A percentile compares a stretch with the other conserved stretches of the same genome.
These are phyloP conservation scores for Andrena marginata DNA, from an alignment of 2,888 invertebrate species.

Conservation along the genomic window DNA sequence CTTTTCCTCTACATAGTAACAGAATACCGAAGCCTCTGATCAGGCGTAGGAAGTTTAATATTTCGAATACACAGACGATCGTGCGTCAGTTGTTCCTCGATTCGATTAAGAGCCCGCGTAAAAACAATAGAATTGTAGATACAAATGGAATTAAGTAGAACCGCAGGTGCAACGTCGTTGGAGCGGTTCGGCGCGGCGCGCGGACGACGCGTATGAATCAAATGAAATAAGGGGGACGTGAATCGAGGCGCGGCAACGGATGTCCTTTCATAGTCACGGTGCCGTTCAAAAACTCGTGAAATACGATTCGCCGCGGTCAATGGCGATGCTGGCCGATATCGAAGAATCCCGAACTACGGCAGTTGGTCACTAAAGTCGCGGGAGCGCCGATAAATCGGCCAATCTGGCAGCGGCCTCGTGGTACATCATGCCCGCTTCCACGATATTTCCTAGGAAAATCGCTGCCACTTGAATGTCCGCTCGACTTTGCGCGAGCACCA, in stretches of 20 bases:
- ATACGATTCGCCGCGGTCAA: constrained; percentile 56
- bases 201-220: constrained; percentile 42
- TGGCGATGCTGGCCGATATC: constrained; percentile 51
- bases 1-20: no score
- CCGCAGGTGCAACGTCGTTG: neutral
- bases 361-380: constrained; percentile 30
- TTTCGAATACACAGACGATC: no score
- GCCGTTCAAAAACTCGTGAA: constrained; percentile 58
- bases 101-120: no score
- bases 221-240: constrained; percentile 52
- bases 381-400: constrained; percentile 55
- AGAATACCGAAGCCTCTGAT: no score
- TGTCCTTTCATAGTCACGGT: constrained; percentile 10
- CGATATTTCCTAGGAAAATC: constrained; percentile 64
- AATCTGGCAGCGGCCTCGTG: constrained; percentile 46
- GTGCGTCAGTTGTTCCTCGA: no score
- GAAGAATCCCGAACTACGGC: constrained; percentile 12
- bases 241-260: constrained; percentile 47
- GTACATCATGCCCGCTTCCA: constrained; percentile 38
- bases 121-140: neutral
- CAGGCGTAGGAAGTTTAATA: no score
- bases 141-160: constrained; percentile 29
- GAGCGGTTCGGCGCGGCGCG: no score
- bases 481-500: constrained; percentile 36
- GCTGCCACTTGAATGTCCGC: constrained; percentile 41